A percentile compares a stretch with the other conserved stretches of the same genome.
phyloP scores from a whole-genome alignment of 2,113 vertebrate species.

The Pollachius pollachius region DNA sequence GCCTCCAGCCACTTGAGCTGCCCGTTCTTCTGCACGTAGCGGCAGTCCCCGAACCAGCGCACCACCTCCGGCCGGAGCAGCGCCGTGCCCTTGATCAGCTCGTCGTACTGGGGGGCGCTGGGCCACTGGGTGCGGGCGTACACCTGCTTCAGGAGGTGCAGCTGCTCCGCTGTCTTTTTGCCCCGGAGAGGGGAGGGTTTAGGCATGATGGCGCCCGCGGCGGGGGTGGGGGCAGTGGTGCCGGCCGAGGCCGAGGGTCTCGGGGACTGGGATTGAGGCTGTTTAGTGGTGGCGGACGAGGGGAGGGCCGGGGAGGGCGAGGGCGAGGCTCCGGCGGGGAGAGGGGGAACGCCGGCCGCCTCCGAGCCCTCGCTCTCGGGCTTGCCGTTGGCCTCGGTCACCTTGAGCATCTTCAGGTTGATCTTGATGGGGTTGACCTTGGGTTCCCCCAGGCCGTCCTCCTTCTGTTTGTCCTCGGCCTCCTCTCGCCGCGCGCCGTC shows the following conservation, averaged over 20 bases:
- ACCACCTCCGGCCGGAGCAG: slow-evolving; percentile 89
- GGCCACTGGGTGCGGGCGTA: slow-evolving; percentile 95
- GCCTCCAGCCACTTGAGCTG: slow-evolving; percentile 94
- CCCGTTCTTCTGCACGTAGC: slow-evolving; percentile 93
- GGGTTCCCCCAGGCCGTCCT: slow-evolving; percentile 75
- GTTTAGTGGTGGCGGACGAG: slow-evolving; percentile 31
- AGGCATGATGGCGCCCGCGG: slow-evolving; percentile 39
- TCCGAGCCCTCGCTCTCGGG: slow-evolving; percentile 54
- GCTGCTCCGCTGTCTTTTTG: slow-evolving; percentile 91
- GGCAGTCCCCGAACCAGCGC: slow-evolving; percentile 94
- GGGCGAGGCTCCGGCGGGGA: slow-evolving; percentile 21
- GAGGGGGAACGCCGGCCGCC: slow-evolving; percentile 43
- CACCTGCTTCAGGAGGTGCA: slow-evolving; percentile 88
- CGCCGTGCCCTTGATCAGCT: slow-evolving; percentile 81
- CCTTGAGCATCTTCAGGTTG: slow-evolving; percentile 93
- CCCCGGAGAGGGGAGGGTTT: slow-evolving; percentile 64
- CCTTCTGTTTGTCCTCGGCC: slow-evolving; percentile 72
- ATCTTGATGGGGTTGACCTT: slow-evolving; percentile 98
- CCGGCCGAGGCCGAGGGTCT: slow-evolving; percentile 24
- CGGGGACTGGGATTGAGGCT: slow-evolving; percentile 27
- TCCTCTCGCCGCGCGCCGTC: slow-evolving; percentile 22
- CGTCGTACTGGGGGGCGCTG: slow-evolving; percentile 86
- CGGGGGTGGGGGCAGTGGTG: slow-evolving; percentile 40
- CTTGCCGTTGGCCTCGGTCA: slow-evolving; percentile 87
- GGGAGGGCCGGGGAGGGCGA: slow-evolving; percentile 30